Conservation (phyloP, 2,113 vertebrate genomes). For the Gopherus flavomarginatus region DNA sequence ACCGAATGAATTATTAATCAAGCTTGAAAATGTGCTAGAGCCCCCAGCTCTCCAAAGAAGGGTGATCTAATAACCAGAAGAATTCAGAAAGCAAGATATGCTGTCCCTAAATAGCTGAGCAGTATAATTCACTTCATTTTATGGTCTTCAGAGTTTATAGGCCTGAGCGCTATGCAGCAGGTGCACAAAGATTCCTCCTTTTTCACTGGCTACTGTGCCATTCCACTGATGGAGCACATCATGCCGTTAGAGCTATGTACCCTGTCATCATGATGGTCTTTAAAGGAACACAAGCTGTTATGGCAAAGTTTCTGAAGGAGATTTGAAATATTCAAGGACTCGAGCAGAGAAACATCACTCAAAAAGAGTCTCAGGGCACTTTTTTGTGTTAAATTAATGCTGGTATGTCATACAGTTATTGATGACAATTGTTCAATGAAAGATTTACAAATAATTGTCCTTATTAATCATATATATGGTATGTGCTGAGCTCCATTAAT, state of each 20-base stretch:
- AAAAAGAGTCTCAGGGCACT: neutral
- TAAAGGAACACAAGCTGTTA: neutral
- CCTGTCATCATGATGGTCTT: neutral
- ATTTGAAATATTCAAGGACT: neutral
- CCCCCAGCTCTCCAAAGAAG: conserved; percentile 18
- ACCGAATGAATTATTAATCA: conserved; percentile 65
- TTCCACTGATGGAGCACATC: neutral
- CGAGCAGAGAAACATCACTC: neutral
- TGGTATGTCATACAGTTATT: neutral
- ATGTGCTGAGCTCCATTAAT: neutral
- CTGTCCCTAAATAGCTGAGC: neutral
- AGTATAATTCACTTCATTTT: conserved; percentile 26
- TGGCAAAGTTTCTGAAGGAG: neutral
- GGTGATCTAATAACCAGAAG: conserved; percentile 17
- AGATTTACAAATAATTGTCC: neutral
- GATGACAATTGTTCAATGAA: neutral
- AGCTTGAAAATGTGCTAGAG: neutral
- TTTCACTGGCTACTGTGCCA: neutral
- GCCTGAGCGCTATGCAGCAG: neutral
- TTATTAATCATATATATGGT: neutral
- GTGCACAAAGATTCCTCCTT: neutral
- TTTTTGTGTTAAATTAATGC: neutral
- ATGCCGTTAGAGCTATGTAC: neutral
- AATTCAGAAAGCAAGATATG: conserved; percentile 8
- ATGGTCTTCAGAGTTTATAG: neutral